Conservation (phyloP, 2,888 invertebrate genomes). For the Epinotia ramella region DNA sequence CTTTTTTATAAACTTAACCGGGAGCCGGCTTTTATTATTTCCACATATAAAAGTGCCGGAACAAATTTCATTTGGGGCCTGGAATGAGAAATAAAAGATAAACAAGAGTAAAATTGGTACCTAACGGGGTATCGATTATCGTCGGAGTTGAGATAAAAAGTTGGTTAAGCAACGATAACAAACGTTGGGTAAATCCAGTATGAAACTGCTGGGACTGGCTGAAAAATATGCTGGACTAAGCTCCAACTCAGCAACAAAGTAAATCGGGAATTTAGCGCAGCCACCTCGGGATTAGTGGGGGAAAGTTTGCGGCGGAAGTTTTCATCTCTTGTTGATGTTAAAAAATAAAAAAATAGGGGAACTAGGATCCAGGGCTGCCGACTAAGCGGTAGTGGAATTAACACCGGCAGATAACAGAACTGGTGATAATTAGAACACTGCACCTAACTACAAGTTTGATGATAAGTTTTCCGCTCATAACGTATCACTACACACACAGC, state of each 20-base stretch:
- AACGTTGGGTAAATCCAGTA: constrained; percentile 72
- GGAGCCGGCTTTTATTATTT: constrained; percentile 62
- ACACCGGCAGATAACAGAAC: constrained; percentile 48
- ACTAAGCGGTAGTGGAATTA: constrained; percentile 61
- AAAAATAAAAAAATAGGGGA: constrained; percentile 67
- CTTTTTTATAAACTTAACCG: constrained; percentile 67
- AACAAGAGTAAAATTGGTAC: constrained; percentile 1
- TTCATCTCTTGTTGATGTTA: constrained; percentile 78
- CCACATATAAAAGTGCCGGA: constrained; percentile 51
- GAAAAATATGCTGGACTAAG: constrained; percentile 80
- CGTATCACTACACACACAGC: constrained; percentile 60
- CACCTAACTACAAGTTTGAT: not conserved
- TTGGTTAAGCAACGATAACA: constrained; percentile 73
- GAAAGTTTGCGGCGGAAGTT: constrained; percentile 75
- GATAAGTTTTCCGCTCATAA: not conserved
- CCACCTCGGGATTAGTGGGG: constrained; percentile 77
- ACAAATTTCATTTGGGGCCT: constrained; percentile 31
- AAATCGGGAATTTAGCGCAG: constrained; percentile 79
- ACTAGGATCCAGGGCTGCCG: constrained; percentile 61
- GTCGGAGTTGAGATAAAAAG: constrained; percentile 48
- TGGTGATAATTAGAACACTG: not conserved
- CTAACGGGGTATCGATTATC: constrained; percentile 23
- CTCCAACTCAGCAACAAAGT: constrained; percentile 74
- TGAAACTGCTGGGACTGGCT: constrained; percentile 69
- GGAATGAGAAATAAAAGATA: constrained; percentile 26